phyloP scores from a whole-genome alignment of 2,888 invertebrate species.

The Junonia oenone region DNA sequence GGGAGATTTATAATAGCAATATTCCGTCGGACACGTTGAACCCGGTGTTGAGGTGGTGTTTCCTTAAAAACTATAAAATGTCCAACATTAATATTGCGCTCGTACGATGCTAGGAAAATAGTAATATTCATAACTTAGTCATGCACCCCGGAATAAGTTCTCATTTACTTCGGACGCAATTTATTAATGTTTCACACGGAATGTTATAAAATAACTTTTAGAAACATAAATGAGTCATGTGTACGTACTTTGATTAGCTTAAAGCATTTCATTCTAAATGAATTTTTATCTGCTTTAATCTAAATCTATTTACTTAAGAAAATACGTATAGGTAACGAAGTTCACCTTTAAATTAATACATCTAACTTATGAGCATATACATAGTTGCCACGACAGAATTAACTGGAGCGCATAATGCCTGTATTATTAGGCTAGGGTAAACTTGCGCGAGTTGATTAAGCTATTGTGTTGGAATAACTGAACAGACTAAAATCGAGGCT shows the following conservation, averaged over 20 bases:
- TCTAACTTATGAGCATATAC: background rate
- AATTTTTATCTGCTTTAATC: too few relatives aligned
- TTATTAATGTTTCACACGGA: conserved; percentile 8
- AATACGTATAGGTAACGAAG: too few relatives aligned
- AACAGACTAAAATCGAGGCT: conserved; percentile 13
- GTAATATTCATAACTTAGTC: background rate
- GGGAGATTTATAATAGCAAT: conserved; percentile 60
- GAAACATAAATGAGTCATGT: too few relatives aligned
- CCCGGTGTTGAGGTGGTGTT: conserved; percentile 46
- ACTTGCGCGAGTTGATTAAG: conserved; percentile 54
- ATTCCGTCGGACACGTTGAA: conserved; percentile 44
- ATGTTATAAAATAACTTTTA: conserved; percentile 1
- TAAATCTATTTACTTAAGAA: background rate
- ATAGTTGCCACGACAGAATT: conserved; percentile 44
- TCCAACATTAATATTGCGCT: conserved; percentile 1
- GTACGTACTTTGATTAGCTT: too few relatives aligned
- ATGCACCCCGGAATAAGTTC: background rate
- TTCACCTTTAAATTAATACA: background rate
- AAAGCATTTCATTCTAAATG: too few relatives aligned
- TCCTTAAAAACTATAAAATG: conserved; percentile 31
- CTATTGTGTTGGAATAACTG: conserved; percentile 35
- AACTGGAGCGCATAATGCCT: conserved; percentile 55
- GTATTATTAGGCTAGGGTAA: conserved; percentile 45
- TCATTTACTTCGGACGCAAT: conserved; percentile 4
- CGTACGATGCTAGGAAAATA: background rate